Evolutionary conservation across 2,113 vertebrate species (phyloP).

Genomic region (Amazona guildingii): DNA sequence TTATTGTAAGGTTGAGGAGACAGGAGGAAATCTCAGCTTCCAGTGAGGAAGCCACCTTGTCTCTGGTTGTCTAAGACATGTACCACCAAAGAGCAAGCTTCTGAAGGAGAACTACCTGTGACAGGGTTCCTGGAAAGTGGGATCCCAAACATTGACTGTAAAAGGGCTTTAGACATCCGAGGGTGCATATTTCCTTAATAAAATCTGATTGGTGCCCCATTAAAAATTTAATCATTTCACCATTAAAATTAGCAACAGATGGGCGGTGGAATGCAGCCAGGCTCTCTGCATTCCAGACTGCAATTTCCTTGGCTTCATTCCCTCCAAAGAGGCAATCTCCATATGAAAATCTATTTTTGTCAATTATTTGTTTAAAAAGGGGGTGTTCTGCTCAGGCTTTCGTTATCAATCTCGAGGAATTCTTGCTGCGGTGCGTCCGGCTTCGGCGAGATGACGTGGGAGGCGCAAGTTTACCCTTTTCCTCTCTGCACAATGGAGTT

Average conservation of each 20-base stretch:
- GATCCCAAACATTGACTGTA: background rate
- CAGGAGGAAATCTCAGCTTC: background rate
- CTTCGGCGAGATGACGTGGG: background rate
- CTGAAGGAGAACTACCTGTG: background rate
- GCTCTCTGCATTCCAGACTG: constrained; percentile 8
- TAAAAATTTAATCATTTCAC: constrained; percentile 56
- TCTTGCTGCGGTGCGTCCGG: background rate
- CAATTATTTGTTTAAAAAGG: background rate
- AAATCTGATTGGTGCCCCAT: constrained; percentile 43
- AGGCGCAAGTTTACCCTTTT: background rate
- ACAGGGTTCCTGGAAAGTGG: background rate
- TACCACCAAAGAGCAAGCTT: background rate
- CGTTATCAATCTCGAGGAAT: background rate
- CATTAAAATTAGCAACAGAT: constrained; percentile 56
- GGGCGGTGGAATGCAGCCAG: constrained; percentile 43
- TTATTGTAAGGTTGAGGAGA: background rate
- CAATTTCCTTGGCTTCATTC: background rate
- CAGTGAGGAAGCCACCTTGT: background rate
- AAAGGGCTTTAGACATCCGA: background rate
- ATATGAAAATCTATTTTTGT: constrained; percentile 54
- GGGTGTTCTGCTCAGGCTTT: background rate
- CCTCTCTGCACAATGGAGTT: rapidly evolving
- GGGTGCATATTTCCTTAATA: background rate
- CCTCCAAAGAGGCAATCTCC: background rate
- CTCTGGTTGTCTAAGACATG: background rate